Base-by-base conservation (phyloP, 2,888 invertebrate species). In the Tryphoninae sp. region DNA sequence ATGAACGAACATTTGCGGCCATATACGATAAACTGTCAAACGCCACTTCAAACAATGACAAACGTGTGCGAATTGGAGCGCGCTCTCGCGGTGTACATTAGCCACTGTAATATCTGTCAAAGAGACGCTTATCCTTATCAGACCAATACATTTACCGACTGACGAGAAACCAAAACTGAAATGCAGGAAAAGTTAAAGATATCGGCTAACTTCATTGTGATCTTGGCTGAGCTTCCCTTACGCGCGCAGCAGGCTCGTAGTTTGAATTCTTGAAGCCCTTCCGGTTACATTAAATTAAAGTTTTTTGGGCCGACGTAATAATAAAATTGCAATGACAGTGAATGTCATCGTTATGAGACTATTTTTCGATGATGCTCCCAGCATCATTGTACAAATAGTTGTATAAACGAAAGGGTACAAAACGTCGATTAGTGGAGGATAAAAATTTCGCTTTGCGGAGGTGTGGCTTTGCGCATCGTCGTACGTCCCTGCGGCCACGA, bases 401-500 rank as follows among this genome's bases (percentile, higher is more conserved):
- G 45, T 13, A 45, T 45, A 45, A 45, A 13, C 13, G 33, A 33
- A 33, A 33, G 33, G 33, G 6, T 7, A 7, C 33, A 7, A 4
- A 4, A 33, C 33, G 6, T 33, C 33, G 33, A 33, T 33, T 7
- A 7, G 6, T 45, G 13, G 45, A 13, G 45, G 23, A 53, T 53
- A 55, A 69, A 71, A 68, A 68, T 65, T n/a, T 49, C n/a, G 45
- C 33, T 64, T 62, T 3, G 53, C 16, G 11, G 67, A 76, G 67
- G 59, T 33, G 75, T 68, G 74, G 67, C 49, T 58, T 33, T 13
- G 13, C 13, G 13, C n/a, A 19, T 61, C 16, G 8, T 67, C 19
- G 53, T 65, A 78, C 82, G 82, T 65, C 72, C 84, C 86, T 88
- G 87, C 85, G 89, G 89, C 89, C 89, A 90, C 90, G 88, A 89